Base-by-base conservation (phyloP, 2,113 vertebrate species). In the Malurus cyaneus region DNA sequence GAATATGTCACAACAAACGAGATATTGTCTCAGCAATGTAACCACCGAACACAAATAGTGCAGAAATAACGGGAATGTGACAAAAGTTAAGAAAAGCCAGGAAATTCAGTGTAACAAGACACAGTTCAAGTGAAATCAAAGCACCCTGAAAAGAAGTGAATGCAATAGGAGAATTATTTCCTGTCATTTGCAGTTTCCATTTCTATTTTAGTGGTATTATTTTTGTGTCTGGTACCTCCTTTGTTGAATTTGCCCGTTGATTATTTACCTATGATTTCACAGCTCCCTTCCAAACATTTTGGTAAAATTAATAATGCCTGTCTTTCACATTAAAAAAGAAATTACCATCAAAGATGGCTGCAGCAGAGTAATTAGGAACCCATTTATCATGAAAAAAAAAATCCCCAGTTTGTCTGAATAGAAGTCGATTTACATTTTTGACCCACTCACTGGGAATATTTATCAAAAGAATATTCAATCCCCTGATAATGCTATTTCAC, bases 401-500 rank as follows among this genome's bases (percentile, higher is more conserved):
- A 53, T 95, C 80, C 80, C 72, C 60, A 94, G 88, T 96, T 80
- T 91, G 84, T 92, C 91, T 96, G 79, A 96, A 96, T 93, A 96
- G 82, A 95, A 93, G 77, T 94, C 25, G 5, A 96, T 98, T 97
- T 97, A 93, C 81, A 97, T 97, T 97, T 97, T 96, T 95, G 94
- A 97, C 90, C 91, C 71, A 89, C 83, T 94, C 86, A 66, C 66
- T 87, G 93, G 96, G 88, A 93, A 90, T 91, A 95, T 96, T 96
- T 96, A 96, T 96, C 96, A 98, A 95, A 96, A 93, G 94, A 96
- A 88, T 89, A 88, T 97, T 86, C 57, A 83, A 28, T 57, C 96
- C 96, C 79, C 46, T 69, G 82, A 87, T 79, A 93, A 86, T 28
- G 49, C 8, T 84, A 28, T 52, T 93, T 78, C 86, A 23, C 78